These are phyloP conservation scores for Pachyseris speciosa DNA, from an alignment of 64 coral and sea anemone species.

Conservation along the genomic window DNA sequence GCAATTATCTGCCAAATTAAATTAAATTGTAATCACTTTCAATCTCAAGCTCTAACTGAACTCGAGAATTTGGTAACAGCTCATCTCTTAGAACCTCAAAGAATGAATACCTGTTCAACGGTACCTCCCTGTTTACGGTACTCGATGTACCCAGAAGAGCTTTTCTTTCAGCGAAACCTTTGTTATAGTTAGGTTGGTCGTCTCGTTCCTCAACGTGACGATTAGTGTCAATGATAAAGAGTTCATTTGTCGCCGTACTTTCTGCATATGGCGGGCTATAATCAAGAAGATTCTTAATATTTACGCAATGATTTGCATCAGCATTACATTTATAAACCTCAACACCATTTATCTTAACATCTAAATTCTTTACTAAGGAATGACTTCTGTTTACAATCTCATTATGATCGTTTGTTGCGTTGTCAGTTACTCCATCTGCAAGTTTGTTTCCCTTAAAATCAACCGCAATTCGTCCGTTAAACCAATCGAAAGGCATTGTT, in stretches of 20 bases:
- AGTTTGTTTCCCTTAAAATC: neutral
- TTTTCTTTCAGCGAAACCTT: neutral
- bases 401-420: neutral
- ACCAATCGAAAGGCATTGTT: neutral
- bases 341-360: neutral
- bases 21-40: slow-evolving; percentile 11
- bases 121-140: neutral
- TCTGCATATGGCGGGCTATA: too few relatives aligned
- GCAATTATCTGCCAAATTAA: too few relatives aligned
- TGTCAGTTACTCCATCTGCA: neutral
- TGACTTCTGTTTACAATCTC: too few relatives aligned
- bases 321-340: neutral
- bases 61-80: neutral
- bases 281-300: too few relatives aligned
- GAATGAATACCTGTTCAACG: neutral
- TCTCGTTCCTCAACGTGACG: too few relatives aligned
- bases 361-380: neutral
- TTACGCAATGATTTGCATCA: neutral
- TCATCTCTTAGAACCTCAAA: neutral
- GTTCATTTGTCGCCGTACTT: too few relatives aligned
- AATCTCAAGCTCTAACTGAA: neutral
- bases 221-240: too few relatives aligned
- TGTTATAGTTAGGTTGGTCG: too few relatives aligned
- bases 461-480: neutral
- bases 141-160: neutral